Evolutionary conservation across 2,797 vertebrate species (phyloP).

Genomic region (Gymnodraco acuticeps): DNA sequence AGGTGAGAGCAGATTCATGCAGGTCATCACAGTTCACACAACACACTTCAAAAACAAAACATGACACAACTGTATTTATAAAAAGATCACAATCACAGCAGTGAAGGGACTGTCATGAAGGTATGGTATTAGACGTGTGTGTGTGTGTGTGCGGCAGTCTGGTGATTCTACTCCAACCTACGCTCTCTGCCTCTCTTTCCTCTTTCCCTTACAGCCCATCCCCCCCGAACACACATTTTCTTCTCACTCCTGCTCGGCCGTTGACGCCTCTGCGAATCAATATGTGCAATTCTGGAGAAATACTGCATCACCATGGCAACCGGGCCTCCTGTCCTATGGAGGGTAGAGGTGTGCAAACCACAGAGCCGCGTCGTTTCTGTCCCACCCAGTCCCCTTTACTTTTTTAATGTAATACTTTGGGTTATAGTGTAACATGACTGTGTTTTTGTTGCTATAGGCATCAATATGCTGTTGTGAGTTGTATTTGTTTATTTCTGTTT

Average conservation of each 20-base stretch:
- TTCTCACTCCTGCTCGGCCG: constrained; percentile 92
- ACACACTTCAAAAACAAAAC: background rate
- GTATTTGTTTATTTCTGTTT: background rate
- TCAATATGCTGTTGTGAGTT: background rate
- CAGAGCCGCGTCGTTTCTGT: constrained; percentile 57
- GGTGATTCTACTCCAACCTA: constrained; percentile 58
- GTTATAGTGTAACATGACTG: background rate
- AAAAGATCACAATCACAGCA: constrained; percentile 2
- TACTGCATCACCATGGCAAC: constrained; percentile 98
- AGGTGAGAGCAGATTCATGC: constrained; percentile 87
- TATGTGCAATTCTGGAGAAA: constrained; percentile 99
- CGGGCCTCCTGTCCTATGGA: constrained; percentile 90
- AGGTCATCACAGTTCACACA: constrained; percentile 61
- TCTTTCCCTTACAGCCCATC: constrained; percentile 65
- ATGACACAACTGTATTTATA: background rate
- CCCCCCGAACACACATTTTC: constrained; percentile 77
- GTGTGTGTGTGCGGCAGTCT: constrained; percentile 28
- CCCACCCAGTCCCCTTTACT: constrained; percentile 32
- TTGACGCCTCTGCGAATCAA: constrained; percentile 98
- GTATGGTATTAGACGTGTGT: constrained; percentile 7
- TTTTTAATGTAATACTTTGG: constrained; percentile 30
- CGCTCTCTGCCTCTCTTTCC: constrained; percentile 29
- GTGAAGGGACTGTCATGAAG: constrained; percentile 22
- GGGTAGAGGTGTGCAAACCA: constrained; percentile 66
- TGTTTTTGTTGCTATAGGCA: background rate